phyloP scores from a whole-genome alignment of 2,797 vertebrate species.

The Hoplostethus mediterraneus region DNA sequence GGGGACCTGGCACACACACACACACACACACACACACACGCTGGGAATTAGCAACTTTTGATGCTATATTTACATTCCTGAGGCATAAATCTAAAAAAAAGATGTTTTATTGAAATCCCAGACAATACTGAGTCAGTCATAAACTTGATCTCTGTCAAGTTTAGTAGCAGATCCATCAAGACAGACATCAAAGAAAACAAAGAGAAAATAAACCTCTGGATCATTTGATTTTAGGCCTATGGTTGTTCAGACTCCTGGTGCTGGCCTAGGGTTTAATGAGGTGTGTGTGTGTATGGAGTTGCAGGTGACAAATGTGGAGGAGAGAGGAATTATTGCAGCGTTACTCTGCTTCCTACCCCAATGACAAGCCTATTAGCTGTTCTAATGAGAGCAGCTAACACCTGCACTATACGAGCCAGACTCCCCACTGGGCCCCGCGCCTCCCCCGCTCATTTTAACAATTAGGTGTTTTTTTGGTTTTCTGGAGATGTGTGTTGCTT shows the following conservation, averaged over 20 bases:
- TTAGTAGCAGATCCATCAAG: background rate
- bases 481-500: background rate
- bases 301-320: slow-evolving; percentile 31
- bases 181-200: slow-evolving; percentile 16
- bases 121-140: background rate
- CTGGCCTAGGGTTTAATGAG: slow-evolving; percentile 41
- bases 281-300: slow-evolving; percentile 16
- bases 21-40: slow-evolving; percentile 2
- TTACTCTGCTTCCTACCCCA: slow-evolving; percentile 55
- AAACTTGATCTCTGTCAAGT: background rate
- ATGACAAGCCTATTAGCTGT: slow-evolving; percentile 48
- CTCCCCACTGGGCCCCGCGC: slow-evolving; percentile 19
- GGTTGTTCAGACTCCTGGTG: slow-evolving; percentile 1
- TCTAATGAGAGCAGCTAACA: slow-evolving; percentile 55
- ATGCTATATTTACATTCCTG: background rate
- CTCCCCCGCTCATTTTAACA: slow-evolving; percentile 19
- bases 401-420: slow-evolving; percentile 35
- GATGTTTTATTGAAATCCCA: background rate
- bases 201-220: background rate
- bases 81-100: background rate
- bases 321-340: slow-evolving; percentile 33
- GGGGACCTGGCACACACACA: background rate
- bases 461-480: slow-evolving; percentile 2
- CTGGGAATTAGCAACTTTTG: background rate
- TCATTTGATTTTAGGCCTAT: background rate